phyloP scores from a whole-genome alignment of 2,797 vertebrate genomes.

The Typhlichthys subterraneus region DNA sequence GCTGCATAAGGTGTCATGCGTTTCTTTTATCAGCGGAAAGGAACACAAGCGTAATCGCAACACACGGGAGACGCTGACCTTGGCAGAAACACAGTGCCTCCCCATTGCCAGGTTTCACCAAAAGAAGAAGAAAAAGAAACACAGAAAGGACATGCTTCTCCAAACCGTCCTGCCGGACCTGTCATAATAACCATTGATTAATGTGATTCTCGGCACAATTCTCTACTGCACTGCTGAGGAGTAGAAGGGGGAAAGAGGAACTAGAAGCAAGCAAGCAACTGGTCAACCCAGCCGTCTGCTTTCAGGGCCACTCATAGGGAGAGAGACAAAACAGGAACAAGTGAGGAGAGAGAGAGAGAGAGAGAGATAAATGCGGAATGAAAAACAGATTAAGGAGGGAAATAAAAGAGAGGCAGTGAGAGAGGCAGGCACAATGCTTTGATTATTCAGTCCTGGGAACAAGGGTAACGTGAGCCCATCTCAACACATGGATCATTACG shows the following conservation, averaged over 20 bases:
- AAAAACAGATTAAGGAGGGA: conserved; percentile 39
- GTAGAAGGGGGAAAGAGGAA: background rate
- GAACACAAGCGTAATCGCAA: conserved; percentile 25
- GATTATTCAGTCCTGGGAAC: conserved; percentile 59
- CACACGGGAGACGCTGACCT: conserved; percentile 36
- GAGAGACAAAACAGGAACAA: conserved; percentile 8
- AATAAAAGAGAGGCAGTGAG: conserved; percentile 34
- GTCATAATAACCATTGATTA: conserved; percentile 7
- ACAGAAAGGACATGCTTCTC: conserved; percentile 10
- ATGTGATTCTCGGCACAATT: conserved; percentile 14
- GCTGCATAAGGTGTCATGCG: conserved; percentile 14
- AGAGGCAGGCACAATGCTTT: conserved; percentile 64
- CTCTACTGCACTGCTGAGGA: conserved; percentile 2
- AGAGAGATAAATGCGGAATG: conserved; percentile 20
- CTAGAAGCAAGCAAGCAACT: conserved; percentile 6
- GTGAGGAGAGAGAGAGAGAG: background rate
- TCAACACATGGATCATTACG: conserved; percentile 63
- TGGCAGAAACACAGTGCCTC: conserved; percentile 40
- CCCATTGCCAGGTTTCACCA: conserved; percentile 29
- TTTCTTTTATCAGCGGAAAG: conserved; percentile 27
- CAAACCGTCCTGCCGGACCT: conserved; percentile 10
- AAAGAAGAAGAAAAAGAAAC: conserved; percentile 16
- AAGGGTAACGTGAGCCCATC: conserved; percentile 61
- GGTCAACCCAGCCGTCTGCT: background rate
- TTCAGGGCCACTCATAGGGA: conserved; percentile 11